A percentile compares a stretch with the other conserved stretches of the same genome.
Conservation (phyloP, 2,113 vertebrate genomes). For the Isurus oxyrinchus region DNA sequence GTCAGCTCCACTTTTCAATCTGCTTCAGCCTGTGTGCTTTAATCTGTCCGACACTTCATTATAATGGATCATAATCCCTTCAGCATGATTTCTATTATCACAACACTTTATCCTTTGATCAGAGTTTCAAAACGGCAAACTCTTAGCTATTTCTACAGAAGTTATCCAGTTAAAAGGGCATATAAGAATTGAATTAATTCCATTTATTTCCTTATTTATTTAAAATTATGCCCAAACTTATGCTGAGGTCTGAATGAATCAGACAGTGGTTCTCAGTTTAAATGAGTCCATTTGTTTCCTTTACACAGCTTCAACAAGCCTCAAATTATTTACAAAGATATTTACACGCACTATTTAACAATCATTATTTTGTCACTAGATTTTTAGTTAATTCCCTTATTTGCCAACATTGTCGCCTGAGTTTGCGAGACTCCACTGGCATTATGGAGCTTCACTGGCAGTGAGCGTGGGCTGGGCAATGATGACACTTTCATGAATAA, state of each 20-base stretch:
- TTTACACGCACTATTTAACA: neutral
- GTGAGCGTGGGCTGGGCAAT: neutral
- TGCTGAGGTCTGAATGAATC: neutral
- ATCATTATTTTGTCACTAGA: neutral
- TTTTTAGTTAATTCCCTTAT: neutral
- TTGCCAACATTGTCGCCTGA: neutral
- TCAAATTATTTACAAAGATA: neutral
- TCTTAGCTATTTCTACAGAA: neutral
- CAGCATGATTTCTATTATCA: neutral
- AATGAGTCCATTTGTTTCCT: neutral
- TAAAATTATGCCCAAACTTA: neutral
- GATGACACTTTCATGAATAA: neutral
- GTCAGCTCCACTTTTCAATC: neutral
- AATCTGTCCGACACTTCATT: neutral
- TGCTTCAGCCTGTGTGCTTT: neutral
- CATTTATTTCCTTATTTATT: neutral
- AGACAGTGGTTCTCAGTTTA: neutral
- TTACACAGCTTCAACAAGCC: neutral
- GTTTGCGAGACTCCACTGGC: neutral
- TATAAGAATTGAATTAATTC: neutral
- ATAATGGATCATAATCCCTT: neutral
- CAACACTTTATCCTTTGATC: neutral
- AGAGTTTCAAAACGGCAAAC: constrained; percentile 10
- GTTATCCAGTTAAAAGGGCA: neutral
- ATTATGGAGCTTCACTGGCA: neutral